A percentile compares a stretch with the other conserved stretches of the same genome.
Evolutionary conservation across 1,140 invertebrate species (phyloP).

Genomic region (Paraescarpia echinospica): DNA sequence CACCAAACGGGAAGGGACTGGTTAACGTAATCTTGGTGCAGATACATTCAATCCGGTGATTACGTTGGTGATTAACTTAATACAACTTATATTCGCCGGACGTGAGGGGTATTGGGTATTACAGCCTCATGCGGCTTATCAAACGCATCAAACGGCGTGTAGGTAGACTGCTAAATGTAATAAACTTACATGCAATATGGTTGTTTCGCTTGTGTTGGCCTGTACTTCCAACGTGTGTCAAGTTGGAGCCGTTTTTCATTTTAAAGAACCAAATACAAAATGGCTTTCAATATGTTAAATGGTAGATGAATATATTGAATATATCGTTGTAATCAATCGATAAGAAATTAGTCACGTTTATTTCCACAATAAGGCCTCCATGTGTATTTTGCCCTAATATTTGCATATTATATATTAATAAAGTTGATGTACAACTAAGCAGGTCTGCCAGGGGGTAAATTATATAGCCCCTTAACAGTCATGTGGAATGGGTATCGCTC

Average conservation of each 20-base stretch:
- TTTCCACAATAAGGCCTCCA: neutral
- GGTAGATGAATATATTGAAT: neutral
- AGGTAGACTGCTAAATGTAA: neutral
- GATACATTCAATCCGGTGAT: neutral
- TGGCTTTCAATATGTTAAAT: neutral
- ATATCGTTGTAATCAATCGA: neutral
- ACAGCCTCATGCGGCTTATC: neutral
- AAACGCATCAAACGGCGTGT: neutral
- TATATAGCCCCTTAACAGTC: no score
- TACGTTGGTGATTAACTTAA: neutral
- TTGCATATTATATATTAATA: no score
- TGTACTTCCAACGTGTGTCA: neutral
- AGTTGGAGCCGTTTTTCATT: neutral
- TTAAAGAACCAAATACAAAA: neutral
- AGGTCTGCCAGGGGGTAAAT: no score
- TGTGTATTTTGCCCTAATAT: no score
- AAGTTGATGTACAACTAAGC: no score
- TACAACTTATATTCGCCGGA: neutral
- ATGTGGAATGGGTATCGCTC: no score
- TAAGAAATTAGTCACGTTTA: neutral
- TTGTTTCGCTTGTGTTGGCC: neutral
- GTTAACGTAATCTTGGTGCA: neutral
- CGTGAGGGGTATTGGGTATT: neutral
- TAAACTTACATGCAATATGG: neutral
- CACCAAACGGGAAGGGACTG: neutral